Conservation (phyloP, 1,140 invertebrate species). For the Orussus abietinus region DNA sequence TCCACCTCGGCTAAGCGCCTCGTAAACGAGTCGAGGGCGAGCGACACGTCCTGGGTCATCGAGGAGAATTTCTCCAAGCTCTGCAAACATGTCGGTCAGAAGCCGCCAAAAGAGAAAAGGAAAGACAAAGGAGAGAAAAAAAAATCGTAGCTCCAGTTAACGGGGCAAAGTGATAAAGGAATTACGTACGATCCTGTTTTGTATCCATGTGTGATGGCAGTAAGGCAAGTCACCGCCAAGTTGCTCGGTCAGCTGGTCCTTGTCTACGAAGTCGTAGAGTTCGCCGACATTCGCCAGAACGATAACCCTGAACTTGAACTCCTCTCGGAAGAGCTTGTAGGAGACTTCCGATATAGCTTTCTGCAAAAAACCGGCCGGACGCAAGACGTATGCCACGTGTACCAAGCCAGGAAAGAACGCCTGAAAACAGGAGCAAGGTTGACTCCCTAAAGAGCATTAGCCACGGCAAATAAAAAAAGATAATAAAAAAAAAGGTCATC, state of each 20-base stretch:
- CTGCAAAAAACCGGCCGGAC: conserved; percentile 89
- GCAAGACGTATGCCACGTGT: conserved; percentile 86
- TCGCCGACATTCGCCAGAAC: conserved; percentile 77
- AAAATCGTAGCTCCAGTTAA: too few species aligned
- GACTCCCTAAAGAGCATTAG: too few species aligned
- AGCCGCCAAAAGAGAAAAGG: too few species aligned
- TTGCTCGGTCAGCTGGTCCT: conserved; percentile 81
- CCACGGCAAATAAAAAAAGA: conserved; percentile 9
- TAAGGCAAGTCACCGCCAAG: conserved; percentile 85
- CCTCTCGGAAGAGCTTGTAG: conserved; percentile 89
- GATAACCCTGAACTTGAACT: conserved; percentile 88
- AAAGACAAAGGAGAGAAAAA: conserved; percentile 8
- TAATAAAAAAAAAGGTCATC: conserved; percentile 11
- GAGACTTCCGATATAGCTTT: conserved; percentile 94
- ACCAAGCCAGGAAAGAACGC: conserved; percentile 91
- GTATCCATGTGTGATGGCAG: conserved; percentile 93
- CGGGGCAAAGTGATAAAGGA: too few species aligned
- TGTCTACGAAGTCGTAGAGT: conserved; percentile 81
- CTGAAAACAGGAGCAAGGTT: too few species aligned
- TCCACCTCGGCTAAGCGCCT: conserved; percentile 75
- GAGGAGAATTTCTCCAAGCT: conserved; percentile 91
- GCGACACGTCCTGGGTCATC: conserved; percentile 83
- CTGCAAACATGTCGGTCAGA: too few species aligned
- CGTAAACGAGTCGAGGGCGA: conserved; percentile 79
- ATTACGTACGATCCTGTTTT: conserved; percentile 91